phyloP scores from a whole-genome alignment of 2,888 invertebrate species.

The Cylloceria caligata region DNA sequence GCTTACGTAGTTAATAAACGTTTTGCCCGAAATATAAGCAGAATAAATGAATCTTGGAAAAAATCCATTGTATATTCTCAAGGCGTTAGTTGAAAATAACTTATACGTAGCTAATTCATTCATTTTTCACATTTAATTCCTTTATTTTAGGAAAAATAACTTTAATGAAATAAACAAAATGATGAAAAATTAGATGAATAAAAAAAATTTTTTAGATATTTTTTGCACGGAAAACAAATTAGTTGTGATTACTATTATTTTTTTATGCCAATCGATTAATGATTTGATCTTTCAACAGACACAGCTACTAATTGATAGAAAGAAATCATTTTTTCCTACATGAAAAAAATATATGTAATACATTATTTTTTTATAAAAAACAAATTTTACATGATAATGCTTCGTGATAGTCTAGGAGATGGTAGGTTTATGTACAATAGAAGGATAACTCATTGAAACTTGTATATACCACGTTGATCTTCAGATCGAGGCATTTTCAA shows the following conservation, averaged over 20 bases:
- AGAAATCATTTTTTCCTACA: background rate
- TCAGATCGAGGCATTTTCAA: background rate
- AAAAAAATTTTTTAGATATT: no score
- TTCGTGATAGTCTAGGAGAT: background rate
- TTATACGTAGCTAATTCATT: background rate
- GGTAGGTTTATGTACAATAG: background rate
- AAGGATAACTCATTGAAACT: slow-evolving; percentile 16
- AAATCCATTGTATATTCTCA: background rate
- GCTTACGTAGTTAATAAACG: background rate
- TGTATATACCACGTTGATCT: slow-evolving; percentile 12
- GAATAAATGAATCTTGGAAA: background rate
- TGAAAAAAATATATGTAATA: no score
- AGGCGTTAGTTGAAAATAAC: no score
- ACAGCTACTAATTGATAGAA: background rate
- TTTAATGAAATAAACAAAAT: background rate
- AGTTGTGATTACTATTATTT: no score
- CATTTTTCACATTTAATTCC: no score
- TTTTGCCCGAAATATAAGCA: background rate
- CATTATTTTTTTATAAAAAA: no score
- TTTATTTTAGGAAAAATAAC: background rate
- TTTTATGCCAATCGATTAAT: no score
- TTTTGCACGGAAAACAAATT: no score
- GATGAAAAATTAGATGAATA: no score
- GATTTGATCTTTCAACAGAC: no score
- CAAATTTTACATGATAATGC: background rate